phyloP scores from a whole-genome alignment of 2,888 invertebrate species.

The Linnaemya tessellans region DNA sequence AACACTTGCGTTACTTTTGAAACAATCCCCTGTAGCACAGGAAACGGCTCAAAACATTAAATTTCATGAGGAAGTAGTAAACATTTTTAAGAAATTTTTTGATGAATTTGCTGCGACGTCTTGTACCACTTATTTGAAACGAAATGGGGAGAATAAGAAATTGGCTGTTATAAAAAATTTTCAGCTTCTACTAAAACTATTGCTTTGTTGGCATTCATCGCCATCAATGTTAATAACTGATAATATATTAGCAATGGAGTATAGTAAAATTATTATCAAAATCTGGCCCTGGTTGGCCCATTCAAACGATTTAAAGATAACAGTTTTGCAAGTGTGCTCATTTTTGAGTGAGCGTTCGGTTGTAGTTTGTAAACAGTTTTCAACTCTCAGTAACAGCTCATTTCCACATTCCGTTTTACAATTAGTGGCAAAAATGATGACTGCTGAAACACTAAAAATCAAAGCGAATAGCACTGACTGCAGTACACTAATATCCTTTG shows the following conservation, averaged over 20 bases:
- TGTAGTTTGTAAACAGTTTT: constrained; percentile 80
- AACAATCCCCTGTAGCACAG: constrained; percentile 76
- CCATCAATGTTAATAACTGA: constrained; percentile 76
- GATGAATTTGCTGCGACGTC: constrained; percentile 76
- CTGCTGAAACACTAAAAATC: constrained; percentile 78
- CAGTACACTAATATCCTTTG: constrained; percentile 74
- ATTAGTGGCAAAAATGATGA: constrained; percentile 77
- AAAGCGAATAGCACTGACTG: constrained; percentile 73
- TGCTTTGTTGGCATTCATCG: constrained; percentile 79
- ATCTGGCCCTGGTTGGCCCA: constrained; percentile 82
- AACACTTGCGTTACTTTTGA: constrained; percentile 78
- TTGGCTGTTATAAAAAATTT: constrained; percentile 78
- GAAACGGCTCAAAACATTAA: constrained; percentile 74
- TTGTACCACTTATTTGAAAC: constrained; percentile 78
- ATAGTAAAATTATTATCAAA: constrained; percentile 76
- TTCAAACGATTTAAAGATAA: constrained; percentile 77
- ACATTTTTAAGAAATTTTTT: constrained; percentile 77
- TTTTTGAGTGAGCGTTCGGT: constrained; percentile 81
- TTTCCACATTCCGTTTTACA: constrained; percentile 79
- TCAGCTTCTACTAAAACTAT: constrained; percentile 76
- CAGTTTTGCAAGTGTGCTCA: constrained; percentile 76
- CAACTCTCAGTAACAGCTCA: constrained; percentile 74
- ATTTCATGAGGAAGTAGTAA: constrained; percentile 76
- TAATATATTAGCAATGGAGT: constrained; percentile 73
- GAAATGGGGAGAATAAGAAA: constrained; percentile 79